Base-by-base conservation (phyloP, 1,140 invertebrate genomes). In the Paraescarpia echinospica region DNA sequence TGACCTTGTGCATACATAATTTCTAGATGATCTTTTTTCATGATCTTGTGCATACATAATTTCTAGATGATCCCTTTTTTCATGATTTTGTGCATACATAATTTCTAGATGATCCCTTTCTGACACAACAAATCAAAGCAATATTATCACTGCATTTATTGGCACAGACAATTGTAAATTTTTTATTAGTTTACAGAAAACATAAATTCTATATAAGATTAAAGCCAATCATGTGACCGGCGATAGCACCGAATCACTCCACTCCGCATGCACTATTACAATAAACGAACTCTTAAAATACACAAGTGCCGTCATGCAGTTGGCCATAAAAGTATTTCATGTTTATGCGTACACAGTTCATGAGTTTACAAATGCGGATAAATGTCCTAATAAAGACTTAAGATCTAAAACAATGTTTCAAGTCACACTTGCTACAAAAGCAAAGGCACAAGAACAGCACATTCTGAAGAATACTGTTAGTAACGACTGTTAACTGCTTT, bases 141-240 rank as follows among this genome's bases (percentile, higher is more conserved):
- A 77, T 77, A 31, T 77, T 77, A 77, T 77, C 59, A 77, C 59
- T 77, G 59, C 14, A 77, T 77, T 77, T 77, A 77, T 77, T 77
- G 59, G 59, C 59, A 77, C 59, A 77, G 59, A 77, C 59, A 31
- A 77, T 77, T 77, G 27, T 77, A 77, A 77, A 77, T 77, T 12
- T 77, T 22, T 77, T 77, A 77, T 77, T 77, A 77, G 59, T 77
- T 77, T 77, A 77, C 59, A 77, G 59, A 77, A 77, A 77, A 77
- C 59, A 77, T 77, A 77, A 77, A 77, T 77, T 77, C 59, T 14
- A 77, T 77, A 27, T 77, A 77, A 18, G 59, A 27, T 77, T 77
- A 77, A 77, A 77, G 59, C 59, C 27, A 77, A 77, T 77, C 22
- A 27, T 77, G 59, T 77, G 59, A 77, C 14, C 27, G 27, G 59